Evolutionary conservation across 2,797 vertebrate genomes (phyloP).

Genomic region (Agapornis canus): DNA sequence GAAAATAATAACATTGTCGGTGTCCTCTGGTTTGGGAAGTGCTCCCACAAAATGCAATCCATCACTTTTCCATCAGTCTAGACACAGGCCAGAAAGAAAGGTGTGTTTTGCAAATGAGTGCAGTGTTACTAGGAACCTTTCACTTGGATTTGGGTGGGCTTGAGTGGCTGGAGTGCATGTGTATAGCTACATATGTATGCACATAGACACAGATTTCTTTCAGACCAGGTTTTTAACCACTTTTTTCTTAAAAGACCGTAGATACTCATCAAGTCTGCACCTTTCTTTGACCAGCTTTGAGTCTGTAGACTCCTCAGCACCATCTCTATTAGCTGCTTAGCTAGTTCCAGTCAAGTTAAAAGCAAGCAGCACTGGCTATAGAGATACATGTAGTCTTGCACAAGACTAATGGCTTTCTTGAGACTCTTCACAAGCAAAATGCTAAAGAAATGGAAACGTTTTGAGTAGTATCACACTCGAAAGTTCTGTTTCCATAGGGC

Average conservation of each 20-base stretch:
- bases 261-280: background rate
- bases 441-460: background rate
- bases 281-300: background rate
- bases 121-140: background rate
- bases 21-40: conserved; percentile 31
- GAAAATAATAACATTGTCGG: conserved; percentile 36
- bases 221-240: background rate
- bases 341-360: background rate
- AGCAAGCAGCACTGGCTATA: background rate
- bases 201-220: background rate
- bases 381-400: background rate
- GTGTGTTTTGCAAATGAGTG: background rate
- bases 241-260: background rate
- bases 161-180: background rate
- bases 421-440: background rate
- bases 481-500: background rate
- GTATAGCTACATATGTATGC: accelerated
- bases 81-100: conserved; percentile 1
- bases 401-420: background rate
- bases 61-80: conserved; percentile 35
- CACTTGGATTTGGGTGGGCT: background rate
- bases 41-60: conserved; percentile 21
- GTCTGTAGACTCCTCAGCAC: background rate
- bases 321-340: background rate
- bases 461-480: background rate